Conservation (phyloP, 2,113 vertebrate species). For the Chionodraco myersi region DNA sequence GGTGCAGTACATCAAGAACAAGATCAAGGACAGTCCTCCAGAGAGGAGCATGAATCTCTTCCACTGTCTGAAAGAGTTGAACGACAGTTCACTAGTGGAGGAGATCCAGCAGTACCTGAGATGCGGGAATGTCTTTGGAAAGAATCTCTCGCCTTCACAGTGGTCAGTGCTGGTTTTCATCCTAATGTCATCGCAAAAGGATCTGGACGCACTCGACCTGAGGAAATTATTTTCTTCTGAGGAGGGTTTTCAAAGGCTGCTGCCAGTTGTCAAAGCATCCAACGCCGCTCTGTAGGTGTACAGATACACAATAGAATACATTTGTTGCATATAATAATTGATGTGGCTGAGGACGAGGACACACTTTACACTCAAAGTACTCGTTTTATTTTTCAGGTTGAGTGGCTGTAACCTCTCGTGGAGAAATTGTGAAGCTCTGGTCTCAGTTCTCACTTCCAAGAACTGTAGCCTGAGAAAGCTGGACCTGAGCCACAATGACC, state of each 20-base stretch:
- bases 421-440: conserved; percentile 30
- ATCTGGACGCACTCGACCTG: conserved; percentile 38
- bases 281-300: conserved; percentile 42
- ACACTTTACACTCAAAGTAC: neutral
- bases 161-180: conserved; percentile 51
- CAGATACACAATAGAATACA: neutral
- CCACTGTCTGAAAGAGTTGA: conserved; percentile 49
- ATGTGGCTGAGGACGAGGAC: neutral
- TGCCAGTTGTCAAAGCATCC: conserved; percentile 47
- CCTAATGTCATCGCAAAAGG: conserved; percentile 46
- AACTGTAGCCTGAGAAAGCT: conserved; percentile 35
- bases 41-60: conserved; percentile 50
- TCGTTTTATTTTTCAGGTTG: conserved; percentile 29
- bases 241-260: conserved; percentile 25
- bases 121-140: neutral
- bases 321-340: neutral
- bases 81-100: conserved; percentile 33
- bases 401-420: conserved; percentile 33
- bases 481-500: conserved; percentile 49
- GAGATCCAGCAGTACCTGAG: conserved; percentile 34
- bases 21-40: conserved; percentile 1
- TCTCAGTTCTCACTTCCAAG: conserved; percentile 12
- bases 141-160: conserved; percentile 39
- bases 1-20: conserved; percentile 31
- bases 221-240: conserved; percentile 48